phyloP scores from a whole-genome alignment of 2,888 invertebrate species.

The Oscheius sp. region DNA sequence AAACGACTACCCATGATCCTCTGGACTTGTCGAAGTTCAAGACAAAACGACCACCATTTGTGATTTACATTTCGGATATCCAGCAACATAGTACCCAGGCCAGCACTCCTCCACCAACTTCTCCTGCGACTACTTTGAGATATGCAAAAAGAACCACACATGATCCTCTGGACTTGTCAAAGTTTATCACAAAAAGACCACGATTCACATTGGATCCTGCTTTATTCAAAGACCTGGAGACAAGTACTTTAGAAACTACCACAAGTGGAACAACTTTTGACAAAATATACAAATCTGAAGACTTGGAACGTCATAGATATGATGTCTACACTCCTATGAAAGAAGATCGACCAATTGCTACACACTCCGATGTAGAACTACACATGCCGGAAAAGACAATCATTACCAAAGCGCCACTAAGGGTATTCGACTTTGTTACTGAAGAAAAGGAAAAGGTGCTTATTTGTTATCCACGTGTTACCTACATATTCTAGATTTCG shows the following conservation, averaged over 20 bases:
- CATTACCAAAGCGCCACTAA: neutral
- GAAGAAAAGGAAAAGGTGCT: slow-evolving; percentile 8
- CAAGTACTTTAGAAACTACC: neutral
- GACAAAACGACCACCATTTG: slow-evolving; percentile 22
- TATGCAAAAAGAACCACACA: neutral
- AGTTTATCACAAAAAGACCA: slow-evolving; percentile 26
- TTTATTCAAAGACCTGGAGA: neutral
- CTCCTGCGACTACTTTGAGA: too few relatives aligned
- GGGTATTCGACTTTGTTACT: neutral
- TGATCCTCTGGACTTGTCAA: slow-evolving; percentile 22
- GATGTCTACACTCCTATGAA: slow-evolving; percentile 2
- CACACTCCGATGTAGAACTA: neutral
- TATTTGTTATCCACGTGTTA: neutral
- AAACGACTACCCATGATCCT: slow-evolving; percentile 9
- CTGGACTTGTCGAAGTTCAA: slow-evolving; percentile 20
- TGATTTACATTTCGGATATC: neutral
- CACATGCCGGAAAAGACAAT: neutral
- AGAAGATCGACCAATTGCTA: neutral
- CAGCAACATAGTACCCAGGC: neutral
- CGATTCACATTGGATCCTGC: slow-evolving; percentile 25
- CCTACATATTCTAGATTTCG: neutral
- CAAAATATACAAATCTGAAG: neutral
- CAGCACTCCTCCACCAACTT: neutral
- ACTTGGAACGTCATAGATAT: slow-evolving; percentile 10
- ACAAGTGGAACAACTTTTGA: neutral